Evolutionary conservation across 1,140 invertebrate genomes (phyloP).

Genomic region (Drosophila arawakana): DNA sequence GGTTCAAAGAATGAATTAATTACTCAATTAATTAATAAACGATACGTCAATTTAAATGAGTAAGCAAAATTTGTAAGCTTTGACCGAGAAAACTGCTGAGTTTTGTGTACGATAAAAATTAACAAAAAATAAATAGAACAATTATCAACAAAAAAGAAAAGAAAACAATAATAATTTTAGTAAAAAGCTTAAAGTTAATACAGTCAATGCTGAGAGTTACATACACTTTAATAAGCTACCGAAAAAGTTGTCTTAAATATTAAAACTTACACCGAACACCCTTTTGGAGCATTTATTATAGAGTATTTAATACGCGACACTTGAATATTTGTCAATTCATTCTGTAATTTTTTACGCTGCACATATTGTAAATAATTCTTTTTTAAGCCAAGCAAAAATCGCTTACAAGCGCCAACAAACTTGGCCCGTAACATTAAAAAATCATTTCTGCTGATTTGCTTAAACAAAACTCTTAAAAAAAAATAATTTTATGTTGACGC

Average conservation of each 20-base stretch:
- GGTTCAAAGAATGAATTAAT: constrained; percentile 14
- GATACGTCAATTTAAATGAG: constrained; percentile 5
- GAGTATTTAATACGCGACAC: background rate
- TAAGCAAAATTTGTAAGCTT: background rate
- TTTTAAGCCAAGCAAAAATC: constrained; percentile 48
- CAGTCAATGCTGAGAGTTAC: background rate
- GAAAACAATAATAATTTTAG: background rate
- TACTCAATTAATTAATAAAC: constrained; percentile 15
- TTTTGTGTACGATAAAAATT: background rate
- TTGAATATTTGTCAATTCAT: background rate
- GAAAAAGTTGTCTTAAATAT: background rate
- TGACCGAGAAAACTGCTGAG: constrained; percentile 34
- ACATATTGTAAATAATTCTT: constrained; percentile 48
- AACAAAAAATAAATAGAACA: constrained; percentile 39
- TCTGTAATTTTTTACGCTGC: constrained; percentile 21
- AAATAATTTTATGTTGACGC: constrained; percentile 56
- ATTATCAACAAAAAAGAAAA: constrained; percentile 15
- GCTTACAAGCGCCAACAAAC: constrained; percentile 73
- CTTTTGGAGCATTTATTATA: background rate
- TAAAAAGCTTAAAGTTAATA: background rate
- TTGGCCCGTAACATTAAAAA: constrained; percentile 61
- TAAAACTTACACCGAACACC: background rate
- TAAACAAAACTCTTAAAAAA: constrained; percentile 53
- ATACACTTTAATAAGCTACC: background rate
- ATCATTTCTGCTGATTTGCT: constrained; percentile 69